Conservation (phyloP, 64 coral and sea anemone species). For the Pachyseris speciosa region DNA sequence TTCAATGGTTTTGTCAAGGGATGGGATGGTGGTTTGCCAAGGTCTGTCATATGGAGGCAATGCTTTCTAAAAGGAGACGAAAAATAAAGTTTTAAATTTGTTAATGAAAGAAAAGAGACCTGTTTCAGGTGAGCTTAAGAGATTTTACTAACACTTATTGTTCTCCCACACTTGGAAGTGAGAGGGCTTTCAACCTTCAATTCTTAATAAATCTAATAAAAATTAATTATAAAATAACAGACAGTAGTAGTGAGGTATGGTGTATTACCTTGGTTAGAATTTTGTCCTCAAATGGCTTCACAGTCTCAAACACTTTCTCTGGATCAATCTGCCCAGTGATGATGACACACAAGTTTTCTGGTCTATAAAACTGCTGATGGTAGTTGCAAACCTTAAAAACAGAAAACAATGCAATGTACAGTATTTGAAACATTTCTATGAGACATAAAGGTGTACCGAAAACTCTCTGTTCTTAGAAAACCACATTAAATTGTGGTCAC, state of each 20-base stretch:
- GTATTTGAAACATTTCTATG: not conserved
- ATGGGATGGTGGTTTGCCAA: constrained; percentile 88
- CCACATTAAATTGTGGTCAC: too few relatives aligned
- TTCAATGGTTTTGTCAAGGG: constrained; percentile 31
- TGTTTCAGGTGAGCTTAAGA: too few relatives aligned
- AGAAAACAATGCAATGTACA: not conserved
- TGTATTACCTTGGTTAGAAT: constrained; percentile 92
- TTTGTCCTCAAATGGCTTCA: constrained; percentile 92
- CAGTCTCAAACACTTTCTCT: constrained; percentile 89
- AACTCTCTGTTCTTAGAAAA: too few relatives aligned
- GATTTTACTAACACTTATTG: too few relatives aligned
- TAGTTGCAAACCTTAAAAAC: constrained; percentile 84
- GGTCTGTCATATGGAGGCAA: constrained; percentile 84
- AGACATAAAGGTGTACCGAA: not conserved
- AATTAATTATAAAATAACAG: too few relatives aligned
- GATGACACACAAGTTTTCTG: constrained; percentile 94
- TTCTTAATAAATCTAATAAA: too few relatives aligned
- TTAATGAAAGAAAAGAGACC: too few relatives aligned
- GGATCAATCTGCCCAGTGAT: constrained; percentile 98
- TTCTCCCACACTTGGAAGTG: too few relatives aligned
- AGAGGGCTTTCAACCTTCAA: too few relatives aligned
- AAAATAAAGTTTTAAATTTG: not conserved
- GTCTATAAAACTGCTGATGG: constrained; percentile 93
- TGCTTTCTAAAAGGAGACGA: constrained; percentile 51
- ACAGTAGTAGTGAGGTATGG: too few relatives aligned